Evolutionary conservation across 2,888 invertebrate species (phyloP), one percentile per base, ranked within the genome.

Genomic region (Hydrotaea cyrtoneurina): DNA sequence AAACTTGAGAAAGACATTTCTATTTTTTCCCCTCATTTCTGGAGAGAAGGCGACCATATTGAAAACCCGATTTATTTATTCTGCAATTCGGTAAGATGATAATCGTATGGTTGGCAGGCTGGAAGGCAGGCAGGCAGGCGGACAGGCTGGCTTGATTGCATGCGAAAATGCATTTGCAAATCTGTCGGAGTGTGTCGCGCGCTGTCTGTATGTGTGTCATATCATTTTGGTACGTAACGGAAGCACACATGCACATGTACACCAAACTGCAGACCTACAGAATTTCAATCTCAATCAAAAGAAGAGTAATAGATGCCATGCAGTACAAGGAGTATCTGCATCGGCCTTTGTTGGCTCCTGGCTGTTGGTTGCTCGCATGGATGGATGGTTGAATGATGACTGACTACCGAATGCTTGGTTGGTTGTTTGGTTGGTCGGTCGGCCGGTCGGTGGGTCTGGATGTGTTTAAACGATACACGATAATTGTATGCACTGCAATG

Each of bases 1-100:
- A 82, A 85, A 81, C 77, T 57, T 82, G 76, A 80, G 84, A 78
- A 84, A 80, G 74, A 81, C 75, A 81, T 82, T 82, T 85, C 82
- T 80, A 82, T 82, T 75, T 74, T 57, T 7, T 19, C 53, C 59
- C 53, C 26, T 50, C 31, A 26, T 71, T 71, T 62, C 62, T 62
- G 62, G 15, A 26, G 26, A 15, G 31, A 31, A 31, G 3, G 59
- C 26, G 66, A 80, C 78, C 80, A 78, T 77, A 84, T 79, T 82
- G 75, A 75, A 80, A 83, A 78, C 80, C 69, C 80, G 79, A 84
- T 84, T 84, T 81, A 81, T 76, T 8, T 23, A 17, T 23, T 36
- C 77, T 66, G 75, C 79, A 81, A 82, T 79, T 82, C 85, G 71
- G 73, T 77, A 83, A 78, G 78, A 81, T 78, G 81, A 84, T 84